A percentile compares a stretch with the other conserved stretches of the same genome.
These are phyloP conservation scores for Nymphicus hollandicus DNA, from an alignment of 2,113 vertebrate genomes.

Conservation along the genomic window DNA sequence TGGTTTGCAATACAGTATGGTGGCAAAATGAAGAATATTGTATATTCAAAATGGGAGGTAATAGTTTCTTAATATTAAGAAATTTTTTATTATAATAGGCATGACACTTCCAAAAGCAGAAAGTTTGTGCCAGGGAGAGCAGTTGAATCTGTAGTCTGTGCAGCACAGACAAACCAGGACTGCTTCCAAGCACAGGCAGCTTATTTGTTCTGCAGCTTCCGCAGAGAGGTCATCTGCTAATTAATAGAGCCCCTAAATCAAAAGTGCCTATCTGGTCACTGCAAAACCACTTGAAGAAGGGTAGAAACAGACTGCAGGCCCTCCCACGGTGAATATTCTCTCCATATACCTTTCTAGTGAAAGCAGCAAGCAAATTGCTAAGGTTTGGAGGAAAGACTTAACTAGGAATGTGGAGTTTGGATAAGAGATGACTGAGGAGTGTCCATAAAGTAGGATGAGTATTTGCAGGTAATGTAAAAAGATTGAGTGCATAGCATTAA, in stretches of 20 bases:
- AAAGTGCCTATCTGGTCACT: not conserved
- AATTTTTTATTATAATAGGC: not conserved
- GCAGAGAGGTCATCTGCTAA: not conserved
- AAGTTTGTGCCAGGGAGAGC: not conserved
- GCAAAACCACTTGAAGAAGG: not conserved
- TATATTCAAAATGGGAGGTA: not conserved
- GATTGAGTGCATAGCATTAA: not conserved
- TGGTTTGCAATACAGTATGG: not conserved
- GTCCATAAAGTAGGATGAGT: not conserved
- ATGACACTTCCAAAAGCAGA: not conserved
- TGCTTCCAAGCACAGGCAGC: not conserved
- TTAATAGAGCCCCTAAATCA: not conserved
- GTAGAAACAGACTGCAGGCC: not conserved
- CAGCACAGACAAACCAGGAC: not conserved
- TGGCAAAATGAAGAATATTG: not conserved
- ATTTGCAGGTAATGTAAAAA: not conserved
- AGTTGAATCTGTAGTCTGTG: not conserved
- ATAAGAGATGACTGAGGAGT: not conserved
- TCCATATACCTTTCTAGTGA: not conserved
- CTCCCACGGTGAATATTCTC: not conserved
- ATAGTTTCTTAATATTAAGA: not conserved
- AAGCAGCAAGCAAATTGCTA: not conserved
- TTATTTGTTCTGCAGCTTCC: not conserved
- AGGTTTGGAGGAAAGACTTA: not conserved
- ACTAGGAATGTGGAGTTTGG: not conserved